Evolutionary conservation across 2,888 invertebrate species (phyloP), one percentile per base, ranked within the genome.

Genomic region (Mesopsocus fuscifrons): DNA sequence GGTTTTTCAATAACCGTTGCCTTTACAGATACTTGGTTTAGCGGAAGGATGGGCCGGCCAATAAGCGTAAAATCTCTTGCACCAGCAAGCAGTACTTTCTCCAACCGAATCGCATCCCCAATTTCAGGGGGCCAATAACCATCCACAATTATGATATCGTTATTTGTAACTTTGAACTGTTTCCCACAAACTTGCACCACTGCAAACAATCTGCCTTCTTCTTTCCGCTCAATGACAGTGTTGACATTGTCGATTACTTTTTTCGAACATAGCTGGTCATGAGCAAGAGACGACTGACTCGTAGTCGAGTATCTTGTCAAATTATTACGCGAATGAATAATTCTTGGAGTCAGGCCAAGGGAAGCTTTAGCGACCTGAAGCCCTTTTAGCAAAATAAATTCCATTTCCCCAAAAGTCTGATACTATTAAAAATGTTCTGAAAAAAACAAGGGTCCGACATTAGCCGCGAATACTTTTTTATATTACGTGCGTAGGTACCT

Each of bases 131-230:
- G 78, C 84, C 87, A 87, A 54, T 75, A 74, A 1, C 84, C 84
- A 60, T 83, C 79, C 1, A 89, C 64, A 1, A 87, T 67, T 21
- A 91, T 68, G 2, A 89, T 64, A 61, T 91, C 91, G n/a, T 81
- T 85, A 45, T 76, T 68, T 0, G 87, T 85, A 0, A 91, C 68
- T 61, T 85, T 79, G 61, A 77, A 83, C 55, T 89, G 89, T 59
- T 79, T 83, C 9, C 87, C 87, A 46, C 75, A 66, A 15, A 89
- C 52, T 52, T 85, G 78, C 1, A 91, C 69, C 2, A 89, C 71
- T 0, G 89, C 89, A 61, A 89, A 91, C 48, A 77, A 65, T 31
- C 82, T 64, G 3, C 77, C 74, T 9, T 67, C 60, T 22, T 54
- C 54, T 31, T 67, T 62, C 11, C 66, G 61, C 48, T 64, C 60